Percentiles rank a stretch among this genome's conserved stretches.
Conservation (phyloP, 2,888 invertebrate species). For the Cerastoderma edule region DNA sequence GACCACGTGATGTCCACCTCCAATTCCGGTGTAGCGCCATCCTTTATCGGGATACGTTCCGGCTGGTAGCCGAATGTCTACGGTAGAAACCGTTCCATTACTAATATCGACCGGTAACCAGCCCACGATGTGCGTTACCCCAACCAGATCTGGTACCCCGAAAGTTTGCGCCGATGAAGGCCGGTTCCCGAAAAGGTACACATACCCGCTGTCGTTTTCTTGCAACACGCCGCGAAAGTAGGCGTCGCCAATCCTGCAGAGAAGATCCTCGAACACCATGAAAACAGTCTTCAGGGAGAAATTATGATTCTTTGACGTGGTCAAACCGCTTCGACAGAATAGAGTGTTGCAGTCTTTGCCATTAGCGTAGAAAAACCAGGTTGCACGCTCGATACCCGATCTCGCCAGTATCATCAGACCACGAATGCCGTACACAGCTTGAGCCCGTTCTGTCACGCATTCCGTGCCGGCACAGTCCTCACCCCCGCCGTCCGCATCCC, state of each 20-base stretch:
- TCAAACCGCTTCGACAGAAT: conserved; percentile 71
- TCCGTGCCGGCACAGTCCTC: conserved; percentile 65
- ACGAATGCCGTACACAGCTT: conserved; percentile 66
- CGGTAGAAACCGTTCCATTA: neutral
- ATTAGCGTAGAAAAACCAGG: conserved; percentile 72
- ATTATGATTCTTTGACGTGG: conserved; percentile 49
- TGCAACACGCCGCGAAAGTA: conserved; percentile 58
- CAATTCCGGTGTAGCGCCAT: conserved; percentile 3
- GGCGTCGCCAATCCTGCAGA: conserved; percentile 57
- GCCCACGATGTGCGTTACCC: conserved; percentile 63
- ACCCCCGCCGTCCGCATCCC: conserved; percentile 67
- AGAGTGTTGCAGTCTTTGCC: conserved; percentile 57
- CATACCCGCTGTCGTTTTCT: conserved; percentile 63
- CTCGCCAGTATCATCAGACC: conserved; percentile 67
- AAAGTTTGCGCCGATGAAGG: neutral
- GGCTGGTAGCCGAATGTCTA: neutral
- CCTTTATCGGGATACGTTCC: conserved; percentile 10
- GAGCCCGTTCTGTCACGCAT: conserved; percentile 67
- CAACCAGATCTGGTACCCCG: neutral
- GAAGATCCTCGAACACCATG: conserved; percentile 59
- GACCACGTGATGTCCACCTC: neutral
- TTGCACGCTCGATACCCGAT: conserved; percentile 59
- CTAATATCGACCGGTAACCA: conserved; percentile 65
- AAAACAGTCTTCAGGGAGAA: conserved; percentile 68
- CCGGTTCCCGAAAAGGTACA: conserved; percentile 60